These are phyloP conservation scores for Phrynosoma platyrhinos DNA, from an alignment of 2,113 vertebrate genomes.

Conservation along the genomic window DNA sequence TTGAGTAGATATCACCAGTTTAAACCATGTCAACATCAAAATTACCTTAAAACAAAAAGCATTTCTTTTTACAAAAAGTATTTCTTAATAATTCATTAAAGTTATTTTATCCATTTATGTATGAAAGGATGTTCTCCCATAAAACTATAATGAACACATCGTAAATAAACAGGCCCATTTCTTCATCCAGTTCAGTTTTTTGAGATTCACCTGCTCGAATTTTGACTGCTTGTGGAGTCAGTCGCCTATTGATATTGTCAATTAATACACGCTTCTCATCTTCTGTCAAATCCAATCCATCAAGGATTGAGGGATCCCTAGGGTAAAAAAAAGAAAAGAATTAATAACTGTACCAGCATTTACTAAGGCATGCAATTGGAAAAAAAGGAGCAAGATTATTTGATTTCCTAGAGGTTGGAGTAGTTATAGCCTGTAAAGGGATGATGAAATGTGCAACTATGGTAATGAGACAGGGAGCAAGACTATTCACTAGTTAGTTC, in stretches of 20 bases:
- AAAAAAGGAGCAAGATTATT: not conserved
- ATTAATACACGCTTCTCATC: constrained; percentile 92
- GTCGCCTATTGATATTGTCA: constrained; percentile 96
- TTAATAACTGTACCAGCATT: accelerated
- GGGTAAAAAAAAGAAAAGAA: constrained; percentile 56
- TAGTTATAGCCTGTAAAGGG: not conserved
- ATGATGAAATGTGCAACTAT: not conserved
- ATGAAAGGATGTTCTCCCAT: not conserved
- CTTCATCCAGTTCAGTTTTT: not conserved
- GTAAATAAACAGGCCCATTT: not conserved
- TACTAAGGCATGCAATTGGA: not conserved
- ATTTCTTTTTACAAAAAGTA: too few relatives aligned
- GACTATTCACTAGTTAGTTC: not conserved
- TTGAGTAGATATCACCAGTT: not conserved
- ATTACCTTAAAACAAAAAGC: not conserved
- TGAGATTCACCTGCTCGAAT: constrained; percentile 90
- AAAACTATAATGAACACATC: not conserved
- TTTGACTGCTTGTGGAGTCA: constrained; percentile 98
- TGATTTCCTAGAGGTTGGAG: not conserved
- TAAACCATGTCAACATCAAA: not conserved
- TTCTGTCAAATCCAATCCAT: constrained; percentile 93
- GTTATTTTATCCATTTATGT: not conserved
- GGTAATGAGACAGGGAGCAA: not conserved
- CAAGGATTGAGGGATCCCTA: constrained; percentile 94
- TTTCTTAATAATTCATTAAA: not conserved